Conservation (phyloP, 2,888 invertebrate genomes). For the Drosophila paucipuncta region DNA sequence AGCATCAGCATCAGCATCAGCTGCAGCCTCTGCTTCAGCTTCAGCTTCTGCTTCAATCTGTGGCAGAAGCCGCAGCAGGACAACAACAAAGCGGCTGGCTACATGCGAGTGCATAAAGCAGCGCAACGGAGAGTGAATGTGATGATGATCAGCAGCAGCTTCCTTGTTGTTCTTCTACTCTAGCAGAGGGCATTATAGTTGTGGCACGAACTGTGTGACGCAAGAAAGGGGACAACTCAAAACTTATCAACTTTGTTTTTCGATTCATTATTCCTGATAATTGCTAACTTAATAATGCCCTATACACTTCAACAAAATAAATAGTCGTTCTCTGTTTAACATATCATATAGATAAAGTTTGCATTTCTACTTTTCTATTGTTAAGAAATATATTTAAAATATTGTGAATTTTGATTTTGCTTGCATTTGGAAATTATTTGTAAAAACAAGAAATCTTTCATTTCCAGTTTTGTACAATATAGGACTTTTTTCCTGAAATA, state of each 20-base stretch:
- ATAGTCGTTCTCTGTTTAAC: neutral
- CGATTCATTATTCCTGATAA: neutral
- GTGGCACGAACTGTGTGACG: neutral
- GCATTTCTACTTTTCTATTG: neutral
- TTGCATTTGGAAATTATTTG: neutral
- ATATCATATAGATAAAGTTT: neutral
- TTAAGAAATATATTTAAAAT: neutral
- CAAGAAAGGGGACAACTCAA: neutral
- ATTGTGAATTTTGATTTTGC: neutral
- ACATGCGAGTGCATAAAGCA: slow-evolving; percentile 13
- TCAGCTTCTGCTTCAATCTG: slow-evolving; percentile 20
- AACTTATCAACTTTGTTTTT: neutral
- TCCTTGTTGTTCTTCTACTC: neutral
- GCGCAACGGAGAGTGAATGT: neutral
- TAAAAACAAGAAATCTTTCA: rapidly evolving
- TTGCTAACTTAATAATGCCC: neutral
- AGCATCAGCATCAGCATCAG: slow-evolving; percentile 3
- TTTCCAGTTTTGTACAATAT: neutral
- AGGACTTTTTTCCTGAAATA: neutral
- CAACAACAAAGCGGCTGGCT: slow-evolving; percentile 23
- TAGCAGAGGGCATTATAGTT: neutral
- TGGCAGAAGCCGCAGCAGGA: slow-evolving; percentile 18
- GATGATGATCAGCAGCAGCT: slow-evolving; percentile 27
- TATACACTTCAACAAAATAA: neutral
- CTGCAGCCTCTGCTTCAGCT: slow-evolving; percentile 16